Base-by-base conservation (phyloP, 2,797 vertebrate species). In the Argentina silus region DNA sequence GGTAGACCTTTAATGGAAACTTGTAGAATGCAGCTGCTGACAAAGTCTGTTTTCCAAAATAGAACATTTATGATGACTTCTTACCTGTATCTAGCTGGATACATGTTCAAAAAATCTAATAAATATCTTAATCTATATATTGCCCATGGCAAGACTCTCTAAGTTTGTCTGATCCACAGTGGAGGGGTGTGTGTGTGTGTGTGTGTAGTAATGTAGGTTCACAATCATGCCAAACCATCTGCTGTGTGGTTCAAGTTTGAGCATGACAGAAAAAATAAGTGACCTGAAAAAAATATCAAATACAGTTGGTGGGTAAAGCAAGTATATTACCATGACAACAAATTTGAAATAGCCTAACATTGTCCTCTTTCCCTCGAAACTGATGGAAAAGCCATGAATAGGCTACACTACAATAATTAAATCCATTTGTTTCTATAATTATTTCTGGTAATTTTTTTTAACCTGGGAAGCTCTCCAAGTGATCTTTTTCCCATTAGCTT, bases 381-480 rank as follows among this genome's bases (percentile, higher is more conserved):
- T 10, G 12, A 6, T 3, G 3, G 5, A 51, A 53, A 80, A 69
- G 1, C 15, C 63, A 78, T 7, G 42, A 70, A 50, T 68, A 74
- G 9, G 44, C 65, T 12, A 12, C 63, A 48, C 65, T 12, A 12
- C 66, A 48, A 62, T 12, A 66, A 78, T 68, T 68, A 48, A 82
- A 79, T 76, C 47, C 75, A 67, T 72, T 86, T 72, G 72, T 77
- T 67, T n/a, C 72, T 62, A 55, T 45, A 70, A 78, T 70, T 50
- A 19, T 72, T 59, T 7, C 7, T 11, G 11, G 17, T 43, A 7
- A 48, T 56, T 15, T 23, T 67, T 71, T 45, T 62, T 4, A 67
- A 51, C 74, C 67, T 75, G 64, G 57, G 66, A 72, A 63, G 55
- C 43, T 17, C 47, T 77, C 70, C 23, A 51, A 48, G 56, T 59